Base-by-base conservation (phyloP, 2,113 vertebrate species). In the Eulemur rufifrons region DNA sequence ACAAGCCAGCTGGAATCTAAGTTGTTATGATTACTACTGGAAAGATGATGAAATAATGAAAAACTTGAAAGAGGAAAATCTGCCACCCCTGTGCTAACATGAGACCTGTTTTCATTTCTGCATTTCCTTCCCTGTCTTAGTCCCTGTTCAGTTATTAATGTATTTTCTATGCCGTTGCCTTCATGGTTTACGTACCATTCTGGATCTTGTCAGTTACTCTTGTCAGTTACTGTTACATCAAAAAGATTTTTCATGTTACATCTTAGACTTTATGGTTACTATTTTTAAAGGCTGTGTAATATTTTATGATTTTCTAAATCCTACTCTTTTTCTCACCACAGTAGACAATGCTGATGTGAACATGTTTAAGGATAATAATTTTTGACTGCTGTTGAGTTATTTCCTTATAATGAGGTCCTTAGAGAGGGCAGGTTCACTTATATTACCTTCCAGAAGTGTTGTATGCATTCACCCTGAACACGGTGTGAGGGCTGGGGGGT, bases 261-360 rank as follows among this genome's bases (percentile, higher is more conserved):
- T 34, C 8, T 93, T 80, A 88, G 86, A n/a, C n/a, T 91, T 96
- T 80, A 27, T 34, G 80, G 66, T 80, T 91, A 63, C 76, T 89
- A 37, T 68, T 91, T 95, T 94, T 88, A 82, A 95, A 95, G 85
- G 10, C 71, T 77, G 42, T 86, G 8, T 77, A 66, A 73, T 85
- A 83, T 66, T 95, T 90, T 23, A 50, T 37, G 47, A 61, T 86
- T 93, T 94, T 34, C 18, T 89, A 94, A 91, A 85, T 91, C 10
- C 50, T 86, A 64, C 45, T 95, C 18, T 45, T 69, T 59, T 69
- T 88, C 74, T 82, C 3, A 15, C 63, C 42, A 14, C n/a, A 42
- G 39, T 92, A 45, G 86, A 77, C 25, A 69, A 5, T 66, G 18
- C 61, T 61, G 8, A 42, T 84, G 45, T 7, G 5, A 93, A 91